Evolutionary conservation across 2,113 vertebrate species (phyloP).

Genomic region (Poecilia latipinna): DNA sequence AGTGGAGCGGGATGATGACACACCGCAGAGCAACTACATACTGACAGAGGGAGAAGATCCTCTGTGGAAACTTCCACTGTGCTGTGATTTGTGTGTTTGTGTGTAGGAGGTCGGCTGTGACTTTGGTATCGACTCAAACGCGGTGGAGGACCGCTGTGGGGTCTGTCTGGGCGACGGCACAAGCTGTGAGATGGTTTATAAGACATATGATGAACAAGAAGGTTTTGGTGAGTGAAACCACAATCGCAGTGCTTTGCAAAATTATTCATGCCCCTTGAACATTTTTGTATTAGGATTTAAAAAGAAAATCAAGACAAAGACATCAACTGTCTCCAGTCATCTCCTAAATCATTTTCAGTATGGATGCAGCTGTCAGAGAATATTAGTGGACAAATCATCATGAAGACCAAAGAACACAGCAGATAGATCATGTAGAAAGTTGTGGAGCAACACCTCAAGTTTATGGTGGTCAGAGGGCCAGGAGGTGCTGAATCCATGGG

Average conservation of each 20-base stretch:
- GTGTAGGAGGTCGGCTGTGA: slow-evolving; percentile 92
- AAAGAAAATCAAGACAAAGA: background rate
- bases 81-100: slow-evolving; percentile 37
- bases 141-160: slow-evolving; percentile 93
- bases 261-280: background rate
- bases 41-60: background rate
- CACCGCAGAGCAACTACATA: background rate
- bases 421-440: too few relatives aligned
- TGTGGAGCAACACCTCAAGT: too few relatives aligned
- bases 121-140: slow-evolving; percentile 93
- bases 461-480: too few relatives aligned
- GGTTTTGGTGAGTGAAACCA: slow-evolving; percentile 85
- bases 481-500: too few relatives aligned
- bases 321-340: too few relatives aligned
- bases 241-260: background rate
- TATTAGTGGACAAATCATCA: too few relatives aligned
- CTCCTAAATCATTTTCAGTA: too few relatives aligned
- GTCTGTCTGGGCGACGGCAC: slow-evolving; percentile 93
- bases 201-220: slow-evolving; percentile 87
- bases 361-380: too few relatives aligned
- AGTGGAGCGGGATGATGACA: slow-evolving; percentile 14
- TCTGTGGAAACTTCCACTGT: background rate
- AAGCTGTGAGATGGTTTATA: slow-evolving; percentile 88
- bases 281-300: background rate
- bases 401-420: too few relatives aligned